A percentile compares a stretch with the other conserved stretches of the same genome.
phyloP scores from a whole-genome alignment of 2,888 invertebrate genomes.

The Athalia rosae region DNA sequence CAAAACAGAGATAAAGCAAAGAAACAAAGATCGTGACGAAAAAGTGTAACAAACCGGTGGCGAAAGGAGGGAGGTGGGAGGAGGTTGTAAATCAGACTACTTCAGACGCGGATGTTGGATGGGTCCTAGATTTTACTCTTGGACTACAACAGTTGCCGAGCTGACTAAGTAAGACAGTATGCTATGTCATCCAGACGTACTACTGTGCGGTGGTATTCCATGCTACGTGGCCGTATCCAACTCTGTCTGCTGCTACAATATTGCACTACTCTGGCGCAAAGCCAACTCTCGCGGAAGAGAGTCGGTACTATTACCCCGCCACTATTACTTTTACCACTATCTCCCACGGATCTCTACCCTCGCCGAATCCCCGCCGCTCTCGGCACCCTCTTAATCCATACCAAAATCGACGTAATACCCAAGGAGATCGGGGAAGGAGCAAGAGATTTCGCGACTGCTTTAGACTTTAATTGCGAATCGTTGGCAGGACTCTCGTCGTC shows the following conservation, averaged over 20 bases:
- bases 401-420: constrained; percentile 35
- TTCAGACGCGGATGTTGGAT: not conserved
- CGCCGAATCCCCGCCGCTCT: constrained; percentile 47
- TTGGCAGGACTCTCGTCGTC: not conserved
- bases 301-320: not conserved
- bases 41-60: constrained; percentile 53
- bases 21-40: too few relatives aligned
- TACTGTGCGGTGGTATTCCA: constrained; percentile 43
- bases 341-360: constrained; percentile 49
- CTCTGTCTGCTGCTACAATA: constrained; percentile 62
- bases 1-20: too few relatives aligned
- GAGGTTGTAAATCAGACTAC: constrained; percentile 56
- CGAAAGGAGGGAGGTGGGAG: constrained; percentile 58
- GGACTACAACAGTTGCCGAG: constrained; percentile 48
- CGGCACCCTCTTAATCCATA: constrained; percentile 54
- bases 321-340: constrained; percentile 42
- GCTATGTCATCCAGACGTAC: constrained; percentile 47
- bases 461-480: constrained; percentile 18
- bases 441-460: not conserved
- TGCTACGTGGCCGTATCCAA: constrained; percentile 48
- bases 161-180: constrained; percentile 60
- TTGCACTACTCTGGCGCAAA: constrained; percentile 61
- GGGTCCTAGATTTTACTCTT: not conserved
- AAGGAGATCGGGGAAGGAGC: not conserved
- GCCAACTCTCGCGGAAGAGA: constrained; percentile 56